Percentiles rank a stretch among this genome's conserved stretches.
Evolutionary conservation across 2,888 invertebrate species (phyloP).

Genomic region (Lasioglossum lativentre): DNA sequence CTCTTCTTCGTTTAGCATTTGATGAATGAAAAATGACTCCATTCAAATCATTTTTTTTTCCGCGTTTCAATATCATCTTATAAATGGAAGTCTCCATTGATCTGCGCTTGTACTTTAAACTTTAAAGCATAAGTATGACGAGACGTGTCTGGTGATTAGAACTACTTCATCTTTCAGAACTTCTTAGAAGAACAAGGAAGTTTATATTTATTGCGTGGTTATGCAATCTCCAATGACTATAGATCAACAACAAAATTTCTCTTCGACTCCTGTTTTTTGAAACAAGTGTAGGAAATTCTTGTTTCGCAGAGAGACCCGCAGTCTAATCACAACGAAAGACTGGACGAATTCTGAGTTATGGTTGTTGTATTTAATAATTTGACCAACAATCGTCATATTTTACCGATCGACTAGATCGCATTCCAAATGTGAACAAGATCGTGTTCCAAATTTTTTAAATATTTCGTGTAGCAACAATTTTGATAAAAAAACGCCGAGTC

Average conservation of each 20-base stretch:
- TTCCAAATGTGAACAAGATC: no score
- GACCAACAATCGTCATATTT: no score
- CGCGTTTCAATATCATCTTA: no score
- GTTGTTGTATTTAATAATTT: no score
- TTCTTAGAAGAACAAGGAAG: background rate
- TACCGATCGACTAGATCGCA: no score
- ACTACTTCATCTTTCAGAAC: no score
- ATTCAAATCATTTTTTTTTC: no score
- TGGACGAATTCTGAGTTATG: background rate
- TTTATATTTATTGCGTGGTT: no score
- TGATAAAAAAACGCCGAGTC: conserved; percentile 23
- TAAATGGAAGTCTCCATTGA: background rate
- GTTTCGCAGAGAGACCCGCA: background rate
- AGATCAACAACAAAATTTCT: background rate
- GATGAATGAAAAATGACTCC: background rate
- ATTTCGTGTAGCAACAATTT: background rate
- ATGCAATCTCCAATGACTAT: no score
- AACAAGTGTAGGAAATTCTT: background rate
- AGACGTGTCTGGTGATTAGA: no score
- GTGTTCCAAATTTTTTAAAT: background rate
- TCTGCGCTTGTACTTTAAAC: no score
- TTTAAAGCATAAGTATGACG: no score
- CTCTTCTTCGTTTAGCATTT: background rate
- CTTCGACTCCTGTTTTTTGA: background rate
- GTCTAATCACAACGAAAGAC: background rate